Evolutionary conservation across 2,797 vertebrate species (phyloP), one percentile per base, ranked within the genome.

Genomic region (Centropyge bicolor): DNA sequence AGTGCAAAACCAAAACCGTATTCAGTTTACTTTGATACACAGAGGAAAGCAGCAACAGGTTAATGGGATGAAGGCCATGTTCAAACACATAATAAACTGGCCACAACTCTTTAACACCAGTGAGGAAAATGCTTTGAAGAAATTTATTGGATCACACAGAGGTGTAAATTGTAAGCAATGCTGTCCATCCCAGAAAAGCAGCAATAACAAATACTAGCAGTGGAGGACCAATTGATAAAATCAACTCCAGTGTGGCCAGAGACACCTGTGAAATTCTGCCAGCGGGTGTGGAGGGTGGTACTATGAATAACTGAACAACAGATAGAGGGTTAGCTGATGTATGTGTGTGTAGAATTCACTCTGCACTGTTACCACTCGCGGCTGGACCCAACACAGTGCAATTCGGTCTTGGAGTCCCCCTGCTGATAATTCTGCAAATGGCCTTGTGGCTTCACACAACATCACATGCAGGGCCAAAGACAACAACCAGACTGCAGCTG

Each of bases 391-490:
- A 68, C 66, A 35, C 20, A 31, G 48, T 4, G 78, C 64, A 62
- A 35, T 55, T 55, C n/a, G 46, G 62, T 66, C 62, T 79, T 68
- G 56, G 52, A 89, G 69, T 86, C 78, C 75, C 75, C 51, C 83
- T 59, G 79, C 81, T 83, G 83, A 87, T 86, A 78, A 73, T 83
- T 85, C 71, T 80, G 79, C 70, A 87, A 87, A 86, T 60, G 89
- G 62, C 78, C 72, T 78, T 88, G 90, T 83, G 90, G 92, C 86
- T 88, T 83, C 85, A 89, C 84, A 61, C 90, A 91, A 88, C 79
- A 80, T 80, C 64, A 67, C 69, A 35, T 19, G 45, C 61, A 35
- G 63, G 63, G 86, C 86, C 87, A 91, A 92, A 80, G 76, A 83
- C 86, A 90, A 91, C 84, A 85, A 41, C 56, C 59, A 84, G 64